These are phyloP conservation scores for Metopia argyrocephala DNA, from an alignment of 2,888 invertebrate species.

Conservation along the genomic window DNA sequence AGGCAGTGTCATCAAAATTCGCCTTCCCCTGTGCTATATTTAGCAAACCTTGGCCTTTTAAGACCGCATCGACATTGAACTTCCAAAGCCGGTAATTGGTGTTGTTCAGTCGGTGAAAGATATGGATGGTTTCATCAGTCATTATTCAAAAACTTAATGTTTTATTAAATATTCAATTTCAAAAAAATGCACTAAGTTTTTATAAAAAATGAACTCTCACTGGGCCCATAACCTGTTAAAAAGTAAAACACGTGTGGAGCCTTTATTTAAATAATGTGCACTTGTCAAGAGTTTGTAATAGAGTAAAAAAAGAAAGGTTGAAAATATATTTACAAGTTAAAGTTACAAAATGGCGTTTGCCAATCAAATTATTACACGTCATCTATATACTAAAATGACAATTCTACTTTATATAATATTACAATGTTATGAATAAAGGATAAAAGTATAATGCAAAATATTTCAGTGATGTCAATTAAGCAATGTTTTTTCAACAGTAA, in stretches of 20 bases:
- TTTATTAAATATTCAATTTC: not conserved
- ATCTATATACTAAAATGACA: too few relatives aligned
- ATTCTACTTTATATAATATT: too few relatives aligned
- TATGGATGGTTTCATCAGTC: conserved; percentile 41
- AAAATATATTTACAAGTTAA: too few relatives aligned
- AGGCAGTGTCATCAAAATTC: conserved; percentile 15
- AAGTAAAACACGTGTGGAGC: conserved; percentile 17
- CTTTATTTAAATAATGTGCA: too few relatives aligned
- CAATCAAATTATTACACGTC: too few relatives aligned
- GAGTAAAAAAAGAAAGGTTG: too few relatives aligned
- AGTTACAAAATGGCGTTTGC: too few relatives aligned
- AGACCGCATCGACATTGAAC: conserved; percentile 43
- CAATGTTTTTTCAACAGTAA: too few relatives aligned
- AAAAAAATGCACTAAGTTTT: not conserved
- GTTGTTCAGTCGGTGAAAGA: conserved; percentile 38
- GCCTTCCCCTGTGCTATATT: conserved; percentile 18
- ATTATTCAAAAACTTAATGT: not conserved
- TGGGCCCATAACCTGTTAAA: conserved; percentile 38
- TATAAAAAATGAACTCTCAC: not conserved
- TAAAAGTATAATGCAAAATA: too few relatives aligned
- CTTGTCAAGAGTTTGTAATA: too few relatives aligned
- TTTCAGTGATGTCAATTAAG: too few relatives aligned
- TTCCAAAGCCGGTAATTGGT: conserved; percentile 43
- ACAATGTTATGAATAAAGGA: too few relatives aligned
- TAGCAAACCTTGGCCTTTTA: conserved; percentile 46